Evolutionary conservation across 2,797 vertebrate species (phyloP).

Genomic region (Acanthopagrus latus): DNA sequence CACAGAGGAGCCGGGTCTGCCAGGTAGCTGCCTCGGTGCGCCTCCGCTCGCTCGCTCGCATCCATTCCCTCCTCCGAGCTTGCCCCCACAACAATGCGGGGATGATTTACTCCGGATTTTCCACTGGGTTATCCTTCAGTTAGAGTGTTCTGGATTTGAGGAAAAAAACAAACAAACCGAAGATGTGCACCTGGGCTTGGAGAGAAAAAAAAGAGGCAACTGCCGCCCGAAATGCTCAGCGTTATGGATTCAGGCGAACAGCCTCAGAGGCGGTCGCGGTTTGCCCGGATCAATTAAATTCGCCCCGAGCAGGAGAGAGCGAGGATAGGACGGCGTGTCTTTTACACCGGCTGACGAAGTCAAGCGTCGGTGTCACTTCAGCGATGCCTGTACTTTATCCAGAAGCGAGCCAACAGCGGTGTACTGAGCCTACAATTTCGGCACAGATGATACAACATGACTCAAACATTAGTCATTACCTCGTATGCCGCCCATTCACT

Average conservation of each 20-base stretch:
- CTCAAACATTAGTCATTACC: background rate
- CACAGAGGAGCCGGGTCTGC: constrained; percentile 63
- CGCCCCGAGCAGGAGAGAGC: constrained; percentile 64
- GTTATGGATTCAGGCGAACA: constrained; percentile 21
- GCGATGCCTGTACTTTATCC: background rate
- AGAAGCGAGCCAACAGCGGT: background rate
- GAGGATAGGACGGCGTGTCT: constrained; percentile 64
- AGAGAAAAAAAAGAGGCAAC: background rate
- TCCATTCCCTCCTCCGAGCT: constrained; percentile 62
- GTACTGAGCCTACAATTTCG: background rate
- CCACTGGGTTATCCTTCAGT: constrained; percentile 18
- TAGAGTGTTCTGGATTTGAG: background rate
- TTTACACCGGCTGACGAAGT: constrained; percentile 63
- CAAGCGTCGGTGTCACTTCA: constrained; percentile 39
- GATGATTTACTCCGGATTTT: constrained; percentile 46
- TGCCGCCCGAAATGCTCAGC: background rate
- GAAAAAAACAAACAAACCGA: background rate
- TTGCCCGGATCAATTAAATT: constrained; percentile 75
- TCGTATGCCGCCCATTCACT: background rate
- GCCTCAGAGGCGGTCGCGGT: constrained; percentile 44
- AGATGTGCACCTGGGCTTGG: background rate
- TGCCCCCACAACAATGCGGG: constrained; percentile 71
- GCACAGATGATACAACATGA: background rate
- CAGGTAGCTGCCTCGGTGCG: constrained; percentile 63
- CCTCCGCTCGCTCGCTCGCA: constrained; percentile 60